phyloP scores from a whole-genome alignment of 2,888 invertebrate species.

The Torymus aiolomorphi region DNA sequence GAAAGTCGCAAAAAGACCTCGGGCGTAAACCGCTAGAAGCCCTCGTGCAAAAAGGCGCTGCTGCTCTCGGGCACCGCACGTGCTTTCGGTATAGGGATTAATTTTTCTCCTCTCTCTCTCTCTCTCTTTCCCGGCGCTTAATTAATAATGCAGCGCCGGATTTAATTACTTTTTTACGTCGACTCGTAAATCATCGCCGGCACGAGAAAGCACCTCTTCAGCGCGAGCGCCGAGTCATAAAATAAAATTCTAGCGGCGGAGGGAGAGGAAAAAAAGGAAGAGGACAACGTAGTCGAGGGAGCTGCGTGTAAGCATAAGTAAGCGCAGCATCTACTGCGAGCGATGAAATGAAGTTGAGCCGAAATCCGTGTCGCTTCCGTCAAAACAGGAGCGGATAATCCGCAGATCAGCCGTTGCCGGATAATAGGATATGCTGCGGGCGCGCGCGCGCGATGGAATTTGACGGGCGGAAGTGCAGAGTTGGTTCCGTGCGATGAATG shows the following conservation, averaged over 20 bases:
- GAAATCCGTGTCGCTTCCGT: constrained; percentile 55
- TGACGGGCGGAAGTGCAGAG: constrained; percentile 26
- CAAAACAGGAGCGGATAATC: constrained; percentile 69
- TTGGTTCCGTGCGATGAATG: not conserved
- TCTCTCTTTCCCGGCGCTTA: constrained; percentile 37
- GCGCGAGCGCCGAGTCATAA: constrained; percentile 68
- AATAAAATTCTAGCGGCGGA: constrained; percentile 60
- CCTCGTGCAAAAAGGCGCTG: too few species aligned
- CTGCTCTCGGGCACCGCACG: not conserved
- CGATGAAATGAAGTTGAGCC: constrained; percentile 12
- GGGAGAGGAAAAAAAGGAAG: not conserved
- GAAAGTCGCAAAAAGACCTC: constrained; percentile 14
- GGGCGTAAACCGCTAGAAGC: not conserved
- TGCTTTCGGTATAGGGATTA: constrained; percentile 1
- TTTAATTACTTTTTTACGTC: constrained; percentile 74
- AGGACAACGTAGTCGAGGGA: not conserved
- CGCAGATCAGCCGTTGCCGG: constrained; percentile 62
- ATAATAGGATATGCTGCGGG: constrained; percentile 55
- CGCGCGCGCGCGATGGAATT: constrained; percentile 15
- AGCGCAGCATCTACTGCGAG: not conserved
- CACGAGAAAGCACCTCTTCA: constrained; percentile 52
- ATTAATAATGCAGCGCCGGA: constrained; percentile 54
- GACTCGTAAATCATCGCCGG: constrained; percentile 72
- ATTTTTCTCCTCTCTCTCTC: constrained; percentile 38
- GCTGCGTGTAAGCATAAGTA: too few species aligned